phyloP scores from a whole-genome alignment of 2,888 invertebrate species.

The Dyspetes luteomarginatus region DNA sequence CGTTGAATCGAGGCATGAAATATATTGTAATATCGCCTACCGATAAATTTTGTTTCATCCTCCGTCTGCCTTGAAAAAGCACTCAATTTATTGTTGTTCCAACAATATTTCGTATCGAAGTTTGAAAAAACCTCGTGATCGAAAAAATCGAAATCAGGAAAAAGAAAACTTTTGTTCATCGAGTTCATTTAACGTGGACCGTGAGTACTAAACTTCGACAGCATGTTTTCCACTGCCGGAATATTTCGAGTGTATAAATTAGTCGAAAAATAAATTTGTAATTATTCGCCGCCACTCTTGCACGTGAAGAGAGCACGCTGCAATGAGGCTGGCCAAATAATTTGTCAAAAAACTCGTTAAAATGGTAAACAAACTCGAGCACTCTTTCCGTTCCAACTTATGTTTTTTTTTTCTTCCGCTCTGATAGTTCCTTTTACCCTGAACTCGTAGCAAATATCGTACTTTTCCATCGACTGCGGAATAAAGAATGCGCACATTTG shows the following conservation, averaged over 20 bases:
- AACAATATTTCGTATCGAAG: neutral
- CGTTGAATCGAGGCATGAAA: constrained; percentile 15
- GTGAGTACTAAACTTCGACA: neutral
- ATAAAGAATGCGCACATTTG: neutral
- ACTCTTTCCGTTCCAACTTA: neutral
- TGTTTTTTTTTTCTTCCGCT: neutral
- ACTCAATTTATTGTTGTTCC: neutral
- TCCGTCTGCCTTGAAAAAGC: neutral
- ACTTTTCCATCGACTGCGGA: neutral
- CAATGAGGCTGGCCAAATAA: neutral
- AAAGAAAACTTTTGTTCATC: neutral
- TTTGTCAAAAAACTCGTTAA: neutral
- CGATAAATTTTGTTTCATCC: constrained; percentile 10
- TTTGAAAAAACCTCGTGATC: neutral
- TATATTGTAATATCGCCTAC: constrained; percentile 35
- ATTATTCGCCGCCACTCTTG: neutral
- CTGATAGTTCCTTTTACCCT: neutral
- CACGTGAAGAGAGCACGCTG: neutral
- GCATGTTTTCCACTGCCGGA: neutral
- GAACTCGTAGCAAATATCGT: neutral
- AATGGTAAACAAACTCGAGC: neutral
- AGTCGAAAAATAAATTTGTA: neutral
- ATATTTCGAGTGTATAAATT: neutral
- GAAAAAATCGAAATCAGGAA: neutral
- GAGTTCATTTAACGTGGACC: neutral